These are phyloP conservation scores for Petrolisthes cinctipes DNA, from an alignment of 2,888 invertebrate species.

Conservation along the genomic window DNA sequence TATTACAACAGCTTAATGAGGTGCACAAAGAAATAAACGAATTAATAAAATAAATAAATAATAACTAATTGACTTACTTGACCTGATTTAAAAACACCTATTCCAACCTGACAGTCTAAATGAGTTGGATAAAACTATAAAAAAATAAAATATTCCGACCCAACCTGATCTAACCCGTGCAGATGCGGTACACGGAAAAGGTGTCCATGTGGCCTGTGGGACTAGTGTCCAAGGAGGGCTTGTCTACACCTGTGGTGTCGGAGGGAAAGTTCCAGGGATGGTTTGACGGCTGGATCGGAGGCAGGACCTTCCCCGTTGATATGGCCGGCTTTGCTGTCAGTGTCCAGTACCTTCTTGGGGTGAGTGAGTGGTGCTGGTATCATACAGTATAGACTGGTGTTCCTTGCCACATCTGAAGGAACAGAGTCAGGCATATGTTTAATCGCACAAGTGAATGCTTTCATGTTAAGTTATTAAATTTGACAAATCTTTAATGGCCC, in stretches of 20 bases:
- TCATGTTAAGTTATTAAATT: too few relatives aligned
- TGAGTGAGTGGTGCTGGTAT: neutral
- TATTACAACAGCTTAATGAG: too few relatives aligned
- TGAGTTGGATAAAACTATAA: neutral
- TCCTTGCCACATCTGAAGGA: neutral
- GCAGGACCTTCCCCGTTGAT: constrained; percentile 47
- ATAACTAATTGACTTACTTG: neutral
- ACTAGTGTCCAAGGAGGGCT: constrained; percentile 28
- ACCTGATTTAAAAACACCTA: neutral
- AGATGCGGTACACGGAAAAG: constrained; percentile 45
- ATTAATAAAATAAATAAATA: too few relatives aligned
- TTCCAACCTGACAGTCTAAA: neutral
- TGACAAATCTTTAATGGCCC: too few relatives aligned
- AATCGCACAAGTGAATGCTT: too few relatives aligned
- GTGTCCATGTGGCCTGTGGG: constrained; percentile 57
- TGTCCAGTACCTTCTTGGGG: constrained; percentile 51
- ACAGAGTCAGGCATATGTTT: too few relatives aligned
- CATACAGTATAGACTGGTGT: neutral
- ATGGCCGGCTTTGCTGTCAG: constrained; percentile 62
- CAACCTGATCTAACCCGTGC: neutral
- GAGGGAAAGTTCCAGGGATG: constrained; percentile 37
- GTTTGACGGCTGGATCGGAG: constrained; percentile 55
- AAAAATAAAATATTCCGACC: neutral
- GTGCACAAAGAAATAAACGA: too few relatives aligned
- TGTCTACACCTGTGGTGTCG: constrained; percentile 46